These are phyloP conservation scores for Centruroides sculpturatus DNA, from an alignment of 1,140 invertebrate species.

Conservation along the genomic window DNA sequence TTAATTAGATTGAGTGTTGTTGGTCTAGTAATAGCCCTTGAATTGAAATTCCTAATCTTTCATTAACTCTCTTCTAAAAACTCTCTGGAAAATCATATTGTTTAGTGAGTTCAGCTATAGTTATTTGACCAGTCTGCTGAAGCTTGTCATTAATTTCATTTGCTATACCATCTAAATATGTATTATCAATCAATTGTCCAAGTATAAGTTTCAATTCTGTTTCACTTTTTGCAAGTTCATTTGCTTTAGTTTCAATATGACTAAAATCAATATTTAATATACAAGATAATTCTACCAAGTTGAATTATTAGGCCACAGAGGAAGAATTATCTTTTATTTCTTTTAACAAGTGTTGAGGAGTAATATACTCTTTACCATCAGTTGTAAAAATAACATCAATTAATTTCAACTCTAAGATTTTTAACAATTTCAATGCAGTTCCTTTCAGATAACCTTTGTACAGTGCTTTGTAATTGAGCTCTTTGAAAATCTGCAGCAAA, in stretches of 20 bases:
- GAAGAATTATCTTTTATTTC: constrained; percentile 94
- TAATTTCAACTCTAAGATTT: constrained; percentile 67
- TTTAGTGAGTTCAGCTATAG: constrained; percentile 69
- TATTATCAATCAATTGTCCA: constrained; percentile 72
- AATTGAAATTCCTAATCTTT: constrained; percentile 61
- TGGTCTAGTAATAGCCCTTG: constrained; percentile 73
- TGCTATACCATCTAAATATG: constrained; percentile 66
- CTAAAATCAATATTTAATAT: constrained; percentile 75
- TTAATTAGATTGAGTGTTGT: constrained; percentile 62
- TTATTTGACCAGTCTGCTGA: constrained; percentile 65
- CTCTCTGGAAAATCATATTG: constrained; percentile 81
- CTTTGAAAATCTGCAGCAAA: constrained; percentile 94
- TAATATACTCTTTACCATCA: constrained; percentile 96
- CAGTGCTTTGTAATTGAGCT: constrained; percentile 72
- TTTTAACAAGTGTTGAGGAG: constrained; percentile 68
- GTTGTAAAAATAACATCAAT: constrained; percentile 86
- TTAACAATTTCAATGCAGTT: constrained; percentile 94
- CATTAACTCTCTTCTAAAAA: constrained; percentile 35
- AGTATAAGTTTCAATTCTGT: constrained; percentile 56
- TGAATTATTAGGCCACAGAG: too few species aligned
- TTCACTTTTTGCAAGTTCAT: constrained; percentile 34
- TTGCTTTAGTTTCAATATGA: constrained; percentile 49
- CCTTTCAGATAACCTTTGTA: constrained; percentile 87
- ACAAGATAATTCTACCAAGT: constrained; percentile 75
- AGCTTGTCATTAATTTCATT: constrained; percentile 87